These are phyloP conservation scores for Drosophila repleta DNA, from an alignment of 1,140 invertebrate species.

Conservation along the genomic window DNA sequence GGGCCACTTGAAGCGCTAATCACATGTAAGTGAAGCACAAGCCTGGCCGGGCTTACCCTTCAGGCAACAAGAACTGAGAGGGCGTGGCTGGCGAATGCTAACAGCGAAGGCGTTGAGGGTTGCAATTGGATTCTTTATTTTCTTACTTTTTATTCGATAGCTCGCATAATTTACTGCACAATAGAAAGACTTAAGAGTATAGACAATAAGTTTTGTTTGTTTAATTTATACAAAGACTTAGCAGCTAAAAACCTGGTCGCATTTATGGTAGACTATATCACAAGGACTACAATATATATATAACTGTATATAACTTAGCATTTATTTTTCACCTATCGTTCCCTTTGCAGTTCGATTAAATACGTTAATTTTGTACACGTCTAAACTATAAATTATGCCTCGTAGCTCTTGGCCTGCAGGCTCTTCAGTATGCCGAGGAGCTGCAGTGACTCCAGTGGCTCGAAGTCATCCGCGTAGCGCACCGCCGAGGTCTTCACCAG, in stretches of 20 bases:
- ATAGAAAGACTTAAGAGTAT: slow-evolving; percentile 51
- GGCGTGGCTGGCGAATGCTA: slow-evolving; percentile 22
- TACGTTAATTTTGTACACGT: background rate
- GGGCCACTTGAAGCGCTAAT: slow-evolving; percentile 76
- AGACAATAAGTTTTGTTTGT: slow-evolving; percentile 46
- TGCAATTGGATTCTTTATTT: slow-evolving; percentile 61
- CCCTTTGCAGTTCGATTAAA: slow-evolving; percentile 72
- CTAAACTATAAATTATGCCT: slow-evolving; percentile 40
- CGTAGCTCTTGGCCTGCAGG: slow-evolving; percentile 68
- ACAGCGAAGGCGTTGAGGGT: slow-evolving; percentile 45
- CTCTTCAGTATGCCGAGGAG: slow-evolving; percentile 73
- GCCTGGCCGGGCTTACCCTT: slow-evolving; percentile 34
- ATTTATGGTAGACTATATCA: slow-evolving; percentile 65
- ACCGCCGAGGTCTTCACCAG: slow-evolving; percentile 54
- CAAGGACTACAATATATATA: slow-evolving; percentile 40
- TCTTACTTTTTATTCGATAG: slow-evolving; percentile 51
- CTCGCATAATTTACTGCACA: slow-evolving; percentile 41
- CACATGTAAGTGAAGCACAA: slow-evolving; percentile 71
- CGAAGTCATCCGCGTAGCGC: slow-evolving; percentile 78
- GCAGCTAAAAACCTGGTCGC: slow-evolving; percentile 33
- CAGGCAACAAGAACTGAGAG: slow-evolving; percentile 18
- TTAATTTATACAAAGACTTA: slow-evolving; percentile 10
- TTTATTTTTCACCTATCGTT: slow-evolving; percentile 74
- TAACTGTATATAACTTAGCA: slow-evolving; percentile 41
- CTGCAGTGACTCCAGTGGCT: slow-evolving; percentile 74